These are phyloP conservation scores for Nasonia longicornis DNA, from an alignment of 1,140 invertebrate genomes.

Conservation along the genomic window DNA sequence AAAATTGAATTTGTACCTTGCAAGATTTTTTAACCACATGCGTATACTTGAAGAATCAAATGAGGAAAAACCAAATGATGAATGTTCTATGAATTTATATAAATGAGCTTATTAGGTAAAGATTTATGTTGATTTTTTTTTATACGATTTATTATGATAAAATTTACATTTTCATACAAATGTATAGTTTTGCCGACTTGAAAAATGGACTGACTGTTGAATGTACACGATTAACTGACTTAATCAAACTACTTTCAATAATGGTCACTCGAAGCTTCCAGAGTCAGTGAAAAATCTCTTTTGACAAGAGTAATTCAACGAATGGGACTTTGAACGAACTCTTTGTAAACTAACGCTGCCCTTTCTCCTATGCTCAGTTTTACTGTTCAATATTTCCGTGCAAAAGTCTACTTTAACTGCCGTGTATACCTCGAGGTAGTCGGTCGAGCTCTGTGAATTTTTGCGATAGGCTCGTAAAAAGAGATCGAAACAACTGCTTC, in stretches of 20 bases:
- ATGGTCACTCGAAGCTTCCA: neutral
- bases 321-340: neutral
- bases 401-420: neutral
- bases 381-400: neutral
- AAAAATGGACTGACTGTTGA: constrained; percentile 22
- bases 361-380: neutral
- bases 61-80: neutral
- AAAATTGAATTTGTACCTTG: constrained; percentile 31
- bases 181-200: constrained; percentile 23
- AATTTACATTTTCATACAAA: constrained; percentile 34
- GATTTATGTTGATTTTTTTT: constrained; percentile 3
- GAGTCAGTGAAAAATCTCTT: neutral
- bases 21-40: neutral
- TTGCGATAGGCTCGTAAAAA: neutral
- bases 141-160: constrained; percentile 26
- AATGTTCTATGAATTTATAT: constrained; percentile 3
- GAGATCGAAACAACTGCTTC: neutral
- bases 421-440: constrained; percentile 8
- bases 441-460: neutral
- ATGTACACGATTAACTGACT: neutral
- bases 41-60: constrained; percentile 21
- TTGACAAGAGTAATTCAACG: neutral
- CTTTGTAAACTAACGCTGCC: neutral
- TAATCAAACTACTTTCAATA: constrained; percentile 8
- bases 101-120: constrained; percentile 37